A percentile compares a stretch with the other conserved stretches of the same genome.
Conservation (phyloP, 2,113 vertebrate species). For the Gasterosteus aculeatus region DNA sequence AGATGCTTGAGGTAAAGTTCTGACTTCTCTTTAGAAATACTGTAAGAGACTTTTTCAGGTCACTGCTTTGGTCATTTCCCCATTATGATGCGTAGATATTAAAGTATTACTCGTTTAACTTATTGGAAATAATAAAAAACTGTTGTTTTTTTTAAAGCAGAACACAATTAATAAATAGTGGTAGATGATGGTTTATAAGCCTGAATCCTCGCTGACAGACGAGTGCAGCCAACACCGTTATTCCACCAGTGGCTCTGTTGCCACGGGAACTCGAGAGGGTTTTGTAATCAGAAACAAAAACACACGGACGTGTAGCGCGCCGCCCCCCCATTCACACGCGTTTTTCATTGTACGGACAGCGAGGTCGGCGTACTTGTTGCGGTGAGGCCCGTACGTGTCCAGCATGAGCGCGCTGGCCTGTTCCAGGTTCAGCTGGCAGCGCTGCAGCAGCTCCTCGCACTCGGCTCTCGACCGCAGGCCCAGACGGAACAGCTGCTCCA, state of each 20-base stretch:
- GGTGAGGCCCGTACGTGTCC: conserved; percentile 82
- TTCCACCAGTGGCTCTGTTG: neutral
- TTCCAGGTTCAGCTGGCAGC: conserved; percentile 92
- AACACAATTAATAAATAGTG: no score
- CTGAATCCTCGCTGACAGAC: no score
- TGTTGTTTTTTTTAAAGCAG: no score
- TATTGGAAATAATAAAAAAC: neutral
- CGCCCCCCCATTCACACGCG: no score
- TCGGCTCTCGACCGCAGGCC: conserved; percentile 88
- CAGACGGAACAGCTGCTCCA: conserved; percentile 95
- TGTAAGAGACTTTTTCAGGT: neutral
- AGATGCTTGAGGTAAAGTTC: neutral
- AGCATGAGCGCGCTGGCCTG: conserved; percentile 91
- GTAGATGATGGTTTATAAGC: no score
- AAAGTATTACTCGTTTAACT: no score
- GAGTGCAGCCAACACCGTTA: neutral
- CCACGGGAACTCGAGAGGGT: neutral
- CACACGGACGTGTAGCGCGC: neutral
- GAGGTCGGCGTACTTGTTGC: conserved; percentile 81
- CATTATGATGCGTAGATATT: neutral
- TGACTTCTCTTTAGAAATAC: neutral
- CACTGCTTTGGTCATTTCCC: neutral
- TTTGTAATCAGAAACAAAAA: neutral
- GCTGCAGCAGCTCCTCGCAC: conserved; percentile 91
- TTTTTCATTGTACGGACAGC: no score